Evolutionary conservation across 1,140 invertebrate species (phyloP).

Genomic region (Arion vulgaris): DNA sequence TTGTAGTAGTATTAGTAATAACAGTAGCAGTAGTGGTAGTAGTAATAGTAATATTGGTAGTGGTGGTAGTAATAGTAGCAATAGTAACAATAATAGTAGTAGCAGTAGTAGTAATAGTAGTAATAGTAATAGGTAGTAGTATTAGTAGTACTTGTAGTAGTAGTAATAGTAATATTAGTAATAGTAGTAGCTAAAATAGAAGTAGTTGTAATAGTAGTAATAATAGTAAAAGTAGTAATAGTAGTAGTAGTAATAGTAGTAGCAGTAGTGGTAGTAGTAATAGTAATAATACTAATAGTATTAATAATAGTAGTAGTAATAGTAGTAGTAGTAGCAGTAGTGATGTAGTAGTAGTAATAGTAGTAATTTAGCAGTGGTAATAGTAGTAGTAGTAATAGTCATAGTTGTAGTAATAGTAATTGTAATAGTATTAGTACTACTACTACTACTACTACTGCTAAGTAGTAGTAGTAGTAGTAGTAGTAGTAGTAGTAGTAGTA

Average conservation of each 20-base stretch:
- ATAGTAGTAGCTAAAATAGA: slow-evolving; percentile 10
- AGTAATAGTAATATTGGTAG: not conserved
- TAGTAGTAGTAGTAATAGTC: no score
- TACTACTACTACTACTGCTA: not conserved
- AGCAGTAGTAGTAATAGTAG: slow-evolving; percentile 23
- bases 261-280: slow-evolving; percentile 14
- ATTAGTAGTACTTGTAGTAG: slow-evolving; percentile 20
- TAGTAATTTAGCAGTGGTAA: not conserved
- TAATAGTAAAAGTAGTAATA: slow-evolving; percentile 7
- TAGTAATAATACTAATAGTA: slow-evolving; percentile 16
- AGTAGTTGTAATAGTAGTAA: slow-evolving; percentile 21
- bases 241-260: not conserved
- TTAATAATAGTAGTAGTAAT: slow-evolving; percentile 15
- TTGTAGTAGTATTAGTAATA: no score
- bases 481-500: slow-evolving; percentile 17
- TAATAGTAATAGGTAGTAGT: slow-evolving; percentile 16
- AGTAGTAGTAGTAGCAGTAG: slow-evolving; percentile 14
- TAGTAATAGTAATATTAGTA: slow-evolving; percentile 17
- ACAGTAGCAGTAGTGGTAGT: not conserved
- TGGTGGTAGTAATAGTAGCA: not conserved
- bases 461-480: slow-evolving; percentile 21
- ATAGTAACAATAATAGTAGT: slow-evolving; percentile 22
- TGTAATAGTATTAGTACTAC: slow-evolving; percentile 10
- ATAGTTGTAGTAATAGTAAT: slow-evolving; percentile 12
- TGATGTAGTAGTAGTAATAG: no score